Conservation (phyloP, 64 coral and sea anemone species). For the Dendrophyllia cribrosa region DNA sequence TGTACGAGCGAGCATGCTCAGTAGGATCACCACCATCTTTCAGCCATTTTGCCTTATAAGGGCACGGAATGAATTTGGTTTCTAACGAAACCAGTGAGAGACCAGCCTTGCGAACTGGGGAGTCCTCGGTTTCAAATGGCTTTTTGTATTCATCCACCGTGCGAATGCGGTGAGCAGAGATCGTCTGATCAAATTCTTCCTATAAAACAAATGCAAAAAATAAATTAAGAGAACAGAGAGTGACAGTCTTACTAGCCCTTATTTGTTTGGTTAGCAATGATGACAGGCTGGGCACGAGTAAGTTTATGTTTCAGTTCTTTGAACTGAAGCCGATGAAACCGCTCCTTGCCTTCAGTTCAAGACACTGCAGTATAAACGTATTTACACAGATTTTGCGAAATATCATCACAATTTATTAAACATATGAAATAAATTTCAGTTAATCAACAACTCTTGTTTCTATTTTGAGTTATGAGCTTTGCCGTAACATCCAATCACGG, state of each 20-base stretch:
- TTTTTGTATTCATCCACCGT: slow-evolving; percentile 73
- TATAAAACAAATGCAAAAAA: slow-evolving; percentile 4
- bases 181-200: slow-evolving; percentile 75
- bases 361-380: too few relatives aligned
- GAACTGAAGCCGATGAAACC: too few relatives aligned
- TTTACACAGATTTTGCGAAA: too few relatives aligned
- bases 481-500: too few relatives aligned
- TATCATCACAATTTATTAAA: too few relatives aligned
- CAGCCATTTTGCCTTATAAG: slow-evolving; percentile 67
- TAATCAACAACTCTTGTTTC: too few relatives aligned
- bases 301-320: too few relatives aligned
- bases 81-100: slow-evolving; percentile 77
- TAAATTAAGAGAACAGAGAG: not conserved
- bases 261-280: too few relatives aligned
- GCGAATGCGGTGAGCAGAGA: slow-evolving; percentile 33
- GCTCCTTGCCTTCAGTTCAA: too few relatives aligned
- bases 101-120: slow-evolving; percentile 63
- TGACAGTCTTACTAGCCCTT: not conserved
- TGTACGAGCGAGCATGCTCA: slow-evolving; percentile 38
- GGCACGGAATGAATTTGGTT: slow-evolving; percentile 60
- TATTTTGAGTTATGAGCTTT: too few relatives aligned
- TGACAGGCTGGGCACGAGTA: too few relatives aligned
- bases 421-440: too few relatives aligned
- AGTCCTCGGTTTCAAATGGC: slow-evolving; percentile 50
- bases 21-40: slow-evolving; percentile 63